Percentiles rank a stretch among this genome's conserved stretches.
phyloP scores from a whole-genome alignment of 2,888 invertebrate species.

The Dasysyrphus albostriatus region DNA sequence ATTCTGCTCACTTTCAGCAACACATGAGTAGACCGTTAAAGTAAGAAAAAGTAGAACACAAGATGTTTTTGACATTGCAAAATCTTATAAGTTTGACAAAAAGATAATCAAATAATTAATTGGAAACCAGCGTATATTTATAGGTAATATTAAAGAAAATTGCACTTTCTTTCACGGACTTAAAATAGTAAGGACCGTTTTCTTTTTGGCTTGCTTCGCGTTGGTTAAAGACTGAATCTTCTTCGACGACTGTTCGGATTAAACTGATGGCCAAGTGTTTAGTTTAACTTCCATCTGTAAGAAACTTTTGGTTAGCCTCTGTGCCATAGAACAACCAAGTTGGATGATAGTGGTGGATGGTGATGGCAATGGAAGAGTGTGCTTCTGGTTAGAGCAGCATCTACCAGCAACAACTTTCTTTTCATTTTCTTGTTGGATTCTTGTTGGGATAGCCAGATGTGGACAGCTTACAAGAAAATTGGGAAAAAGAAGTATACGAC shows the following conservation, averaged over 20 bases:
- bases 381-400: conserved; percentile 41
- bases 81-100: neutral
- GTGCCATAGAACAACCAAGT: conserved; percentile 48
- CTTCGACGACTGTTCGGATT: conserved; percentile 68
- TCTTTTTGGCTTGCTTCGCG: neutral
- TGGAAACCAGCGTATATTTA: neutral
- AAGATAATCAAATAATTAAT: neutral
- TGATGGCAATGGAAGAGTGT: conserved; percentile 31
- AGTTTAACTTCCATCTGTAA: conserved; percentile 67
- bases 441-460: conserved; percentile 17
- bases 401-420: conserved; percentile 65
- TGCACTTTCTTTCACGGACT: conserved; percentile 61
- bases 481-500: conserved; percentile 19
- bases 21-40: conserved; percentile 27
- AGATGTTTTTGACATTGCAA: conserved; percentile 35
- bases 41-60: conserved; percentile 47
- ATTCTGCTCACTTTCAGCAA: conserved; percentile 50
- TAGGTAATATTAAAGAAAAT: neutral
- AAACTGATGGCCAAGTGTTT: conserved; percentile 71
- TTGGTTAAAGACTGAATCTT: conserved; percentile 61
- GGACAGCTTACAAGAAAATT: conserved; percentile 28
- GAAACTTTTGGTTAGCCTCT: conserved; percentile 67
- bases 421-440: conserved; percentile 67
- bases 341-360: neutral
- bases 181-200: conserved; percentile 31